Percentiles rank a stretch among this genome's conserved stretches.
Evolutionary conservation across 2,113 vertebrate genomes (phyloP).

Genomic region (Drymodes brunneopygia): DNA sequence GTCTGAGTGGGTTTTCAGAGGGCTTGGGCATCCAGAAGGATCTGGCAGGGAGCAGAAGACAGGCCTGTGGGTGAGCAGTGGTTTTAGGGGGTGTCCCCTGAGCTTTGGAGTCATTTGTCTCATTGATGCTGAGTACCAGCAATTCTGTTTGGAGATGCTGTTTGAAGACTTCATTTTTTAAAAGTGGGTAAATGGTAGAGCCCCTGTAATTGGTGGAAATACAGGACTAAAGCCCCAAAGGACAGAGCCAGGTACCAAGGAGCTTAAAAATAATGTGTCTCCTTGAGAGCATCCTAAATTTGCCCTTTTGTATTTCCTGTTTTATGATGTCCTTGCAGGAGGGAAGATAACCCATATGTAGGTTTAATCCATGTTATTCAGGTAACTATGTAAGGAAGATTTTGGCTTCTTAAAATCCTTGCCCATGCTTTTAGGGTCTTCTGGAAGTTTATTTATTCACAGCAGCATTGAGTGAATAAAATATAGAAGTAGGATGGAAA

Average conservation of each 20-base stretch:
- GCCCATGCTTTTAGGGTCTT: neutral
- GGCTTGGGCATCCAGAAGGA: neutral
- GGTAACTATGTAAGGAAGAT: neutral
- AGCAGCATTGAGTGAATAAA: neutral
- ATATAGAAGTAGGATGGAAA: slow-evolving; percentile 15
- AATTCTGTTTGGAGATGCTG: neutral
- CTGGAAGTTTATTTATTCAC: slow-evolving; percentile 32
- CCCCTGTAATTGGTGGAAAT: neutral
- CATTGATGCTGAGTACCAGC: neutral
- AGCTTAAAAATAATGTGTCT: neutral
- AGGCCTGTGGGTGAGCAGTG: neutral
- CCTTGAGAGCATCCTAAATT: neutral
- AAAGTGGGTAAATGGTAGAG: neutral
- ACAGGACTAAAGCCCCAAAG: neutral
- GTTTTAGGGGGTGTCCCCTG: neutral
- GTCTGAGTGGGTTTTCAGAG: neutral
- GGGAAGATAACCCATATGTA: neutral
- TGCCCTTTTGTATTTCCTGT: neutral
- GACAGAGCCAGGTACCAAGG: neutral
- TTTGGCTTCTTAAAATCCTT: neutral
- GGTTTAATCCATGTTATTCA: neutral
- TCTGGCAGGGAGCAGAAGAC: neutral
- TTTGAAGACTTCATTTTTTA: neutral
- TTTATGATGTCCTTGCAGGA: neutral
- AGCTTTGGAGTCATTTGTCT: neutral